Evolutionary conservation across 1,140 invertebrate genomes (phyloP).

Genomic region (Calosoma granatense): DNA sequence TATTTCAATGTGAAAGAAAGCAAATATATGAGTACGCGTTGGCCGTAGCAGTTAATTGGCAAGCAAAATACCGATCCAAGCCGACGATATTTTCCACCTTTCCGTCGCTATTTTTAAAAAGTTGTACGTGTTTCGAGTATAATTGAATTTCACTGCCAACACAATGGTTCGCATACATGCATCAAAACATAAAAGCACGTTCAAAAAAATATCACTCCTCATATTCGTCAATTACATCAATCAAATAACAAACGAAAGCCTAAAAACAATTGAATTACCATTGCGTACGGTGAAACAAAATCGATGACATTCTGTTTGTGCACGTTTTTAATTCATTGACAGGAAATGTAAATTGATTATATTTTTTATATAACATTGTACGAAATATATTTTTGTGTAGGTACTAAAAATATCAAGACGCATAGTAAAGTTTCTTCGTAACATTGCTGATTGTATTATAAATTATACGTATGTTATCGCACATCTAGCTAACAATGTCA

Average conservation of each 20-base stretch:
- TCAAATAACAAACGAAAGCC: background rate
- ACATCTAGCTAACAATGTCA: too few species aligned
- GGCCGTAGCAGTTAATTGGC: background rate
- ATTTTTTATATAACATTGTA: too few species aligned
- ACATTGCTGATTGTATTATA: too few species aligned
- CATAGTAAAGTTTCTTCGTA: too few species aligned
- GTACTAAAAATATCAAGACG: too few species aligned
- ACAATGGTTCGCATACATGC: background rate
- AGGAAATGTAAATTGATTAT: too few species aligned
- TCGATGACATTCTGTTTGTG: too few species aligned
- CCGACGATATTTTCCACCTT: background rate
- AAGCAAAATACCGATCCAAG: too few species aligned
- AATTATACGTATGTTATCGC: too few species aligned
- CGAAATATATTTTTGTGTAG: too few species aligned
- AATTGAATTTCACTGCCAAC: conserved; percentile 6
- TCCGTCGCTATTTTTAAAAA: background rate
- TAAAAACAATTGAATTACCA: background rate
- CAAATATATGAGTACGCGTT: background rate
- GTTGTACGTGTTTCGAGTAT: background rate
- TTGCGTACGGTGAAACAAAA: too few species aligned
- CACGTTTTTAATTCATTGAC: too few species aligned
- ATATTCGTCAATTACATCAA: background rate
- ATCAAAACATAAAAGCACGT: background rate
- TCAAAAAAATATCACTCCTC: background rate
- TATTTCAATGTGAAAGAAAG: background rate